phyloP scores from a whole-genome alignment of 2,888 invertebrate species.

The Ceriagrion tenellum region DNA sequence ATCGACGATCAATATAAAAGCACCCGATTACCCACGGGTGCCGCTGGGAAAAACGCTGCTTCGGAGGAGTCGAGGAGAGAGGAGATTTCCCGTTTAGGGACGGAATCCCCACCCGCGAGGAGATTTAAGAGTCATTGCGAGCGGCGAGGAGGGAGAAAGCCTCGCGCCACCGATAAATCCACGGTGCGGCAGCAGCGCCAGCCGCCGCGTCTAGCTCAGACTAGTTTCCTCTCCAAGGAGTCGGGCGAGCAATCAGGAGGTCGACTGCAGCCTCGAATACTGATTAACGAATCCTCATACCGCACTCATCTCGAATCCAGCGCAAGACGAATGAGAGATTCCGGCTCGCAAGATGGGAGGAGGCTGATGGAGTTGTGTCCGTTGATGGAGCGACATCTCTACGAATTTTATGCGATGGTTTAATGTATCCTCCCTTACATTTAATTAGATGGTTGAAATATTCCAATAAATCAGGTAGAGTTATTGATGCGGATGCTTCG shows the following conservation, averaged over 20 bases:
- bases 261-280: not conserved
- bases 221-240: not conserved
- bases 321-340: not conserved
- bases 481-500: too few species aligned
- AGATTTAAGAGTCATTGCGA: not conserved
- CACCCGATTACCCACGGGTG: not conserved
- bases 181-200: too few species aligned
- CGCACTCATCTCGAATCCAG: not conserved
- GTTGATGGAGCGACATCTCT: too few species aligned
- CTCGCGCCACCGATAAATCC: not conserved
- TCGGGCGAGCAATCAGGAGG: not conserved
- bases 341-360: not conserved
- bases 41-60: not conserved
- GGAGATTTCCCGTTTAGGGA: not conserved
- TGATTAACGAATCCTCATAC: not conserved
- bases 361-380: not conserved
- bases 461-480: too few species aligned
- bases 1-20: not conserved
- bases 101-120: not conserved
- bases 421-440: too few species aligned
- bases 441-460: too few species aligned
- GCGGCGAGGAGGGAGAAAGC: not conserved
- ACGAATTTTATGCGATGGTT: too few species aligned
- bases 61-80: not conserved
- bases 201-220: not conserved